phyloP scores from a whole-genome alignment of 2,113 vertebrate genomes.

The Macquaria ambigua region DNA sequence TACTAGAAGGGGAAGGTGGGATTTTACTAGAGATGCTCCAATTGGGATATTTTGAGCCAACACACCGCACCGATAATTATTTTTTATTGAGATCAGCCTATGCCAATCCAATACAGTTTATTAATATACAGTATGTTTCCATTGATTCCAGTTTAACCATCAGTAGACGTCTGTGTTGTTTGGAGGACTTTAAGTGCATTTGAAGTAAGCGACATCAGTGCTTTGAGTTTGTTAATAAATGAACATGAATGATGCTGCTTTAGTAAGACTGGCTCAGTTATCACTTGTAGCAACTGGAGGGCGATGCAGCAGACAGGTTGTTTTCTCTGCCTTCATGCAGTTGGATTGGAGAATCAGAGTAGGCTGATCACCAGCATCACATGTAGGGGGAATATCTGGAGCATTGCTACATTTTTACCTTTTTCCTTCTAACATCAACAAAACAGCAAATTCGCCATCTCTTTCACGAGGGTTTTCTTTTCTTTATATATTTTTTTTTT shows the following conservation, averaged over 20 bases:
- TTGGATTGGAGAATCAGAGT: slow-evolving; percentile 34
- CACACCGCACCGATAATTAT: slow-evolving; percentile 41
- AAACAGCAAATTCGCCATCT: background rate
- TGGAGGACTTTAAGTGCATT: slow-evolving; percentile 54
- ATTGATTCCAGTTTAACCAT: slow-evolving; percentile 48
- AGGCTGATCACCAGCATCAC: slow-evolving; percentile 48
- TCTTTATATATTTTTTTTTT: too few relatives aligned
- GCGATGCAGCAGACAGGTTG: background rate
- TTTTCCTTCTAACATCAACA: background rate
- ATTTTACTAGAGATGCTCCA: slow-evolving; percentile 68
- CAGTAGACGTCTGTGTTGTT: slow-evolving; percentile 45
- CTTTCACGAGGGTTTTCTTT: background rate
- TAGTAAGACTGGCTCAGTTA: slow-evolving; percentile 11
- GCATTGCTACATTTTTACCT: background rate
- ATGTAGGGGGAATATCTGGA: slow-evolving; percentile 31
- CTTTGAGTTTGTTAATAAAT: slow-evolving; percentile 43
- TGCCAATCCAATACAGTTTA: slow-evolving; percentile 58
- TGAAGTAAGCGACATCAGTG: slow-evolving; percentile 29
- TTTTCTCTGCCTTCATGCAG: slow-evolving; percentile 14
- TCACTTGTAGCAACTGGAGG: background rate
- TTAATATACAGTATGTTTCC: slow-evolving; percentile 48
- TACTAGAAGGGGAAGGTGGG: slow-evolving; percentile 38
- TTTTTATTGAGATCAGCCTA: slow-evolving; percentile 70
- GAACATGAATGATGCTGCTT: slow-evolving; percentile 40
- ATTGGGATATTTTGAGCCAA: slow-evolving; percentile 60